Base-by-base conservation (phyloP, 2,888 invertebrate genomes). In the Spialia ferax region DNA sequence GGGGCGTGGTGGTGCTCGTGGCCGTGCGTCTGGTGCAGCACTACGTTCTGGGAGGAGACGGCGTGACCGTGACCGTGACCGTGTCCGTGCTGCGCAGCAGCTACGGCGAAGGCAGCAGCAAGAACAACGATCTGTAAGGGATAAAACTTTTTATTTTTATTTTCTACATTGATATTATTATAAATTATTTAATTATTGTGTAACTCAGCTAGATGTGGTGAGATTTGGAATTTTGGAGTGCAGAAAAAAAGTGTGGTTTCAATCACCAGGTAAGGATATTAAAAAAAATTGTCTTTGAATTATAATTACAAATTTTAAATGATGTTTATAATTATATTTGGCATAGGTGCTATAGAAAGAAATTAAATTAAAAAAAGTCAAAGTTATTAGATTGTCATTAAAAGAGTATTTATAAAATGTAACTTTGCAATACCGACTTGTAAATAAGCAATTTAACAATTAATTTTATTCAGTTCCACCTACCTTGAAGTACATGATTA, bases 91-190 rank as follows among this genome's bases (percentile, higher is more conserved):
- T 57, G 57, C 6, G 20, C 55, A 15, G 29, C 55, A 15, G 55
- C 55, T 23, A 29, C 29, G 55, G 29, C 55, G 88, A 88, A 57
- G 88, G 87, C 8, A 79, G 82, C 62, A 89, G 90, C 67, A 26
- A 45, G 15, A 1, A 45, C 10, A 7, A 45, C 8, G 5, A 45
- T 45, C 45, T 45, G 18, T 18, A 45, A 18, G 7, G n/a, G 13
- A n/a, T 35, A 56, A 11, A 4, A 5, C 6, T 26, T 26, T 26
- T 6, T 26, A 26, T 3, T 6, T 6, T 26, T 26, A 0, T 5
- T 6, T 1, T 26, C 2, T 29, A 1, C 18, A n/a, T 23, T 64
- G 69, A 71, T 32, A 56, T 60, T 22, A 23, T 23, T 10, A 35
- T 11, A 38, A 38, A 13, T 10, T 13, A 13, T 13, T 7, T 4